Percentiles rank a stretch among this genome's conserved stretches.
phyloP scores from a whole-genome alignment of 2,113 vertebrate genomes.

The Mobula hypostoma region DNA sequence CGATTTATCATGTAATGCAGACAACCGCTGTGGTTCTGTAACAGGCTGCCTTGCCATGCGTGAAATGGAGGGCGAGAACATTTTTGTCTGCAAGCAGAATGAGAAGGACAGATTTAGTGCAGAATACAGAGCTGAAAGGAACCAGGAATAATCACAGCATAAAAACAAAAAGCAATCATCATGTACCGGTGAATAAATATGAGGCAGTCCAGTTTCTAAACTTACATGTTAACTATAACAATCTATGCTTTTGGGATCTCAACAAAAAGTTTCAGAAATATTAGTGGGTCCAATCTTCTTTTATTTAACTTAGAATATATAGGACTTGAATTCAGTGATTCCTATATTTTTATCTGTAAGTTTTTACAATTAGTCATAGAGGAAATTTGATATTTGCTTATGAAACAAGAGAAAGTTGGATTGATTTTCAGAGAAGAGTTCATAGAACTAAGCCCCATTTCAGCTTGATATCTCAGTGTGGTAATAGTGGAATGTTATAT shows the following conservation, averaged over 20 bases:
- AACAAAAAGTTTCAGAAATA: not conserved
- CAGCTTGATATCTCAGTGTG: not conserved
- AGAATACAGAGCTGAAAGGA: not conserved
- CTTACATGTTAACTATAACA: not conserved
- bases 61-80: conserved; percentile 14
- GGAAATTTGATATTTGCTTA: not conserved
- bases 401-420: not conserved
- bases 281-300: not conserved
- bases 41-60: conserved; percentile 10
- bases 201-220: not conserved
- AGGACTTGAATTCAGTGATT: not conserved
- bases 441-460: not conserved
- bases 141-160: not conserved
- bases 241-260: not conserved
- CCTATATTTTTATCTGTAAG: not conserved
- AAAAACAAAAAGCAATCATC: not conserved
- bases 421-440: not conserved
- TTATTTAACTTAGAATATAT: not conserved
- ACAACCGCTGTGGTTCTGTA: not conserved
- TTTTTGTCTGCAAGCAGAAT: not conserved
- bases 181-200: not conserved
- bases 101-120: not conserved
- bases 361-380: not conserved
- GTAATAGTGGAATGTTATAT: not conserved
- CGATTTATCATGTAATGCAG: conserved; percentile 18